phyloP scores from a whole-genome alignment of 1,140 invertebrate genomes.

The Chironomus striatipennis region DNA sequence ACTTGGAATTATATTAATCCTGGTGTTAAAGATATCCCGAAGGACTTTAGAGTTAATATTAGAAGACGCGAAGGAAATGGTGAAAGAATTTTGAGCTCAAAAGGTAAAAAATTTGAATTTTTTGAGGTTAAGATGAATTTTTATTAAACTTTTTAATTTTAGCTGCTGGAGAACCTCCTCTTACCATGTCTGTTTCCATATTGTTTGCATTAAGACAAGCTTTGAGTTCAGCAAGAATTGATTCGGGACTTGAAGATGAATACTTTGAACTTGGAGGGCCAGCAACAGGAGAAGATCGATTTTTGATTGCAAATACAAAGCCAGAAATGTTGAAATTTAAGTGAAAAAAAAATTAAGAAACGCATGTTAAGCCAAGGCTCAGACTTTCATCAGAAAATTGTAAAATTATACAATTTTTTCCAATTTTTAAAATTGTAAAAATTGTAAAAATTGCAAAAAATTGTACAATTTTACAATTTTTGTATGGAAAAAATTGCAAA shows the following conservation, averaged over 20 bases:
- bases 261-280: constrained; percentile 45
- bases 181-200: constrained; percentile 55
- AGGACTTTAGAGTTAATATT: constrained; percentile 67
- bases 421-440: too few species aligned
- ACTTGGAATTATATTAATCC: constrained; percentile 79
- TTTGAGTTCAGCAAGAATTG: constrained; percentile 51
- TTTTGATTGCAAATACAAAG: constrained; percentile 27
- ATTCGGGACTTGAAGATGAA: constrained; percentile 41
- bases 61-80: constrained; percentile 62
- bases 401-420: too few species aligned
- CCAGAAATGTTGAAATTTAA: too few species aligned
- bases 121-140: constrained; percentile 41
- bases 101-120: constrained; percentile 48
- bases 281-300: constrained; percentile 41
- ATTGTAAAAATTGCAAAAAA: too few species aligned
- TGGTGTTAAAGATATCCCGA: constrained; percentile 70
- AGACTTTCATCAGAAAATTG: too few species aligned
- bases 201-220: constrained; percentile 65
- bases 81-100: constrained; percentile 60
- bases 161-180: constrained; percentile 71
- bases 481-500: too few species aligned
- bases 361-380: too few species aligned
- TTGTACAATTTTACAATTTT: too few species aligned
- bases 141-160: constrained; percentile 40
- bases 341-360: too few species aligned